Conservation (phyloP, 2,888 invertebrate species). For the Priocnemis perturbator region DNA sequence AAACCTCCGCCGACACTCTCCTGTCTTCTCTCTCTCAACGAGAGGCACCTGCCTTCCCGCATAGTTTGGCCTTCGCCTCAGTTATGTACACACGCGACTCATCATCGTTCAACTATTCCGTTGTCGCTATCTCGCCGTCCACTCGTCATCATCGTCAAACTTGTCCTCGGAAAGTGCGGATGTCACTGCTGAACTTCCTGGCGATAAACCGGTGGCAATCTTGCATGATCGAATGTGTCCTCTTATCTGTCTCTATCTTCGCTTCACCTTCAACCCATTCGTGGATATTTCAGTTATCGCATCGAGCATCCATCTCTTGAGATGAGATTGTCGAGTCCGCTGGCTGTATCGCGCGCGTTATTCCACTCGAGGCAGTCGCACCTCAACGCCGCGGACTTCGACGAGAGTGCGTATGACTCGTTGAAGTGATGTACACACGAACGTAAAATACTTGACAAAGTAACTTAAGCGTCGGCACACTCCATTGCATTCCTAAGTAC, state of each 20-base stretch:
- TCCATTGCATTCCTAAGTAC: no score
- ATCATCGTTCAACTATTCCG: conserved; percentile 54
- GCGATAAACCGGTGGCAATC: no score
- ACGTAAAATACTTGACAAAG: no score
- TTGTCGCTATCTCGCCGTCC: conserved; percentile 24
- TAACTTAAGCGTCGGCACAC: no score
- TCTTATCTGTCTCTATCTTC: background rate
- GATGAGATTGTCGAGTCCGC: no score
- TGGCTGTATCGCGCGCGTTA: no score
- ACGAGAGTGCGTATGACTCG: no score
- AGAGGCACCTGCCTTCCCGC: conserved; percentile 48
- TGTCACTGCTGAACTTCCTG: conserved; percentile 4
- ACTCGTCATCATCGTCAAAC: background rate
- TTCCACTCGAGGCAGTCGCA: no score
- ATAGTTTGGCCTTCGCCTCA: conserved; percentile 46
- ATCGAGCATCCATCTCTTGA: no score
- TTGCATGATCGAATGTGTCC: background rate
- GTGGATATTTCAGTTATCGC: no score
- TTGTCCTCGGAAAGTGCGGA: conserved; percentile 2
- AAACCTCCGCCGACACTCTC: conserved; percentile 22
- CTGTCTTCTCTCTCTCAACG: conserved; percentile 8
- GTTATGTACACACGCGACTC: conserved; percentile 43
- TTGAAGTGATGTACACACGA: no score
- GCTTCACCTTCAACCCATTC: background rate
- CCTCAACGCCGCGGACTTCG: no score